Evolutionary conservation across 2,113 vertebrate species (phyloP).

Genomic region (Axis porcinus): DNA sequence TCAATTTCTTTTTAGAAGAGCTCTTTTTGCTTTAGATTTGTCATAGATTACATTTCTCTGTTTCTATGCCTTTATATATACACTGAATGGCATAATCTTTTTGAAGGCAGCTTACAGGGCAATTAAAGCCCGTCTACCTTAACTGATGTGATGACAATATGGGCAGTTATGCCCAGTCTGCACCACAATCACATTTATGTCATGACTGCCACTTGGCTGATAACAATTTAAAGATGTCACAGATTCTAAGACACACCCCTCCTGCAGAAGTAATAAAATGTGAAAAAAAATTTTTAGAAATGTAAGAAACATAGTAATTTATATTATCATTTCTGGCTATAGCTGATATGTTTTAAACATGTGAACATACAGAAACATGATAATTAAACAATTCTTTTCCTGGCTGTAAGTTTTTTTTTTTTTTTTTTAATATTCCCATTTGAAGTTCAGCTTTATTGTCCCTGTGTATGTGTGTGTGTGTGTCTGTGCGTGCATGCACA

Average conservation of each 20-base stretch:
- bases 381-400: conserved; percentile 11
- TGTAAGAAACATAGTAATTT: background rate
- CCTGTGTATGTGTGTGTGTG: background rate
- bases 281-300: background rate
- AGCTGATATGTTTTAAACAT: background rate
- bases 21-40: background rate
- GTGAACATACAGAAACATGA: background rate
- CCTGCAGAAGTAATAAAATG: background rate
- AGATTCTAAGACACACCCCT: background rate
- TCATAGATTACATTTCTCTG: background rate
- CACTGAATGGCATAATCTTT: background rate
- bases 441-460: background rate
- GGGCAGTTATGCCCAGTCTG: background rate
- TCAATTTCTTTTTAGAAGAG: background rate
- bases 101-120: background rate
- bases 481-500: rapidly evolving
- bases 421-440: background rate
- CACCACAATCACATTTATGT: background rate
- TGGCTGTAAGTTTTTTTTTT: background rate
- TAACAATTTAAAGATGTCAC: background rate
- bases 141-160: background rate
- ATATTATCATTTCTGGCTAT: background rate
- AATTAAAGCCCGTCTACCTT: background rate
- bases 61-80: background rate
- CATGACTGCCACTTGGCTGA: background rate